A percentile compares a stretch with the other conserved stretches of the same genome.
phyloP scores from a whole-genome alignment of 2,797 vertebrate species.

The Paguma larvata region DNA sequence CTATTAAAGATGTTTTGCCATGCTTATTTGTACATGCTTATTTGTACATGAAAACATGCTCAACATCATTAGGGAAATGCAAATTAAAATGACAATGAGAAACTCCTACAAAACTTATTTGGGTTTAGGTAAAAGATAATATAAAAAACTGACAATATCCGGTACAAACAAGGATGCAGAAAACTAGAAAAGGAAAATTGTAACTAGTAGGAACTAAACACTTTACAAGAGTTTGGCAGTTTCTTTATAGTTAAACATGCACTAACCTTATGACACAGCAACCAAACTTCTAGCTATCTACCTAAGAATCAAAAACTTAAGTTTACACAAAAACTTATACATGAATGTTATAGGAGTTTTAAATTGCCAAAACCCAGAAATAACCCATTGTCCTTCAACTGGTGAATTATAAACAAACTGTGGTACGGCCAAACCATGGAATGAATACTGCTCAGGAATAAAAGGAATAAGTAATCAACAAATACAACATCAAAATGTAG shows the following conservation, averaged over 20 bases:
- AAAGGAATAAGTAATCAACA: neutral
- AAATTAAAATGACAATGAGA: constrained; percentile 57
- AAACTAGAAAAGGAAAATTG: neutral
- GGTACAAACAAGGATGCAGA: neutral
- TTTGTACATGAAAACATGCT: constrained; percentile 50
- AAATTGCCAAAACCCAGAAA: neutral
- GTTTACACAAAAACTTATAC: neutral
- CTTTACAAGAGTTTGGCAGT: neutral
- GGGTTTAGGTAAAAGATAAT: neutral
- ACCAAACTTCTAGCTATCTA: constrained; percentile 23
- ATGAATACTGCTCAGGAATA: neutral
- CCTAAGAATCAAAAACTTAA: neutral
- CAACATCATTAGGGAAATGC: neutral
- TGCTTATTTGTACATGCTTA: neutral
- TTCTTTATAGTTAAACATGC: constrained; percentile 5
- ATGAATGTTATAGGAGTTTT: neutral
- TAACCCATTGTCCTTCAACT: neutral
- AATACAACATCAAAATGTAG: neutral
- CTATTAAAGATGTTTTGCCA: neutral
- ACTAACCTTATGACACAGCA: neutral
- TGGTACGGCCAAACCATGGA: neutral
- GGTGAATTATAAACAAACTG: neutral
- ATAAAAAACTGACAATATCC: neutral
- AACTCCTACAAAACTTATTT: neutral
- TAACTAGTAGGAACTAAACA: neutral